Conservation (phyloP, 1,140 invertebrate species). For the Dendrolimus kikuchii region DNA sequence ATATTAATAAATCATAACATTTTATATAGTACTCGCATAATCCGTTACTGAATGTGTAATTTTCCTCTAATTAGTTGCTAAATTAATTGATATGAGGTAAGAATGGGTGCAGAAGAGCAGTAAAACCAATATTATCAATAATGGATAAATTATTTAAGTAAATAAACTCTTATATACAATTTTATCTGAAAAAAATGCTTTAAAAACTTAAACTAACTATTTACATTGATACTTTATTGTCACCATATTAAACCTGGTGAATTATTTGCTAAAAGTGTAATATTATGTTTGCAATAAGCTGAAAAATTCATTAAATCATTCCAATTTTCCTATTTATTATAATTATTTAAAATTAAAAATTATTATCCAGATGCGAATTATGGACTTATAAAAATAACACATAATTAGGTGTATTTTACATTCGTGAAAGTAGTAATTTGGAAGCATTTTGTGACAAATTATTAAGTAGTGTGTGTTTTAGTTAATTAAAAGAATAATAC, state of each 20-base stretch:
- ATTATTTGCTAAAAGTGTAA: constrained; percentile 30
- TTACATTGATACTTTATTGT: constrained; percentile 69
- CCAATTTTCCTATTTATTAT: neutral
- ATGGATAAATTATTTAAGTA: neutral
- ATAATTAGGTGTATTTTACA: too few species aligned
- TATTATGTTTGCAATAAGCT: neutral
- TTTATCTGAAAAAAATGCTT: constrained; percentile 21
- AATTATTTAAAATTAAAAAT: too few species aligned
- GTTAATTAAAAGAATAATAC: too few species aligned
- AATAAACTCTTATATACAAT: neutral
- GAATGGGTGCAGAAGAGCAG: neutral
- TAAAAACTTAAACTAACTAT: constrained; percentile 61
- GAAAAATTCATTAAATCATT: constrained; percentile 4
- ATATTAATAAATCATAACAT: too few species aligned
- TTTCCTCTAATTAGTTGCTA: constrained; percentile 16
- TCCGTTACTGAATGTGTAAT: neutral
- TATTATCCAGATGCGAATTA: too few species aligned
- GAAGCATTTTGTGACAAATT: too few species aligned
- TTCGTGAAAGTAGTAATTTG: too few species aligned
- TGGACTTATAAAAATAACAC: too few species aligned
- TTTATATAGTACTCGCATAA: too few species aligned
- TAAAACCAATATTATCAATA: neutral
- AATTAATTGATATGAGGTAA: constrained; percentile 51
- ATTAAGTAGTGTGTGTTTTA: too few species aligned
- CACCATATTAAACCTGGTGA: constrained; percentile 63